Base-by-base conservation (phyloP, 2,888 invertebrate species). In the Tetragonisca angustula region DNA sequence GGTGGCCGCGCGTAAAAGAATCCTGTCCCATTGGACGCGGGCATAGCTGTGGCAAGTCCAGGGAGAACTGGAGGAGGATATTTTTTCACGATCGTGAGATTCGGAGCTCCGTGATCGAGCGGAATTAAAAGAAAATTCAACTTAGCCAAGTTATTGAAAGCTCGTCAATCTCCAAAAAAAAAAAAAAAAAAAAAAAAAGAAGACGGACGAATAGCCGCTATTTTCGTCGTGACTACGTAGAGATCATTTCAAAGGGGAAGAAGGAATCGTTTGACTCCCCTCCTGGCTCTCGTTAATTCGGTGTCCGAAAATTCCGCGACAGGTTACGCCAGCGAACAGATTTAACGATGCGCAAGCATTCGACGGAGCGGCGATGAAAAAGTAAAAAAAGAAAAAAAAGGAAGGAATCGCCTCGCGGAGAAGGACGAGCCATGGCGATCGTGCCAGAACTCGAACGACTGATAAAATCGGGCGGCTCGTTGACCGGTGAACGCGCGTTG, bases 371-470 rank as follows among this genome's bases (percentile, higher is more conserved):
- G 24, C 19, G 43, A 21, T 36, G 21, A n/a, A 61, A 19, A n/a
- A 36, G 5, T 4, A 32, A 32, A 32, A 32, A 36, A 36, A 4
- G 4, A 5, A 6, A 43, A 36, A 36, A 43, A 43, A 9, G 43
- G 43, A 43, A 32, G 27, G 27, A 19, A 68, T 17, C 19, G 32
- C 52, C 13, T 17, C 27, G 75, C 64, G 24, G 56, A 54, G 73
- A 74, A 74, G 74, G 52, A 79, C 62, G 69, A 70, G 15, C n/a
- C 54, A 24, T 5, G 32, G 59, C 62, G 79, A 73, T 32, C 64
- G 65, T 50, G 6, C 85, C 84, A 89, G 86, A 89, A 90, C 90
- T 81, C 81, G 85, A 62, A 64, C 79, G 81, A 86, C 85, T 87
- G 80, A 82, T 70, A 86, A 84, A 43, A 43, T 27, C 43, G 43